Conservation (phyloP, 1,140 invertebrate genomes). For the Eciton burchellii region DNA sequence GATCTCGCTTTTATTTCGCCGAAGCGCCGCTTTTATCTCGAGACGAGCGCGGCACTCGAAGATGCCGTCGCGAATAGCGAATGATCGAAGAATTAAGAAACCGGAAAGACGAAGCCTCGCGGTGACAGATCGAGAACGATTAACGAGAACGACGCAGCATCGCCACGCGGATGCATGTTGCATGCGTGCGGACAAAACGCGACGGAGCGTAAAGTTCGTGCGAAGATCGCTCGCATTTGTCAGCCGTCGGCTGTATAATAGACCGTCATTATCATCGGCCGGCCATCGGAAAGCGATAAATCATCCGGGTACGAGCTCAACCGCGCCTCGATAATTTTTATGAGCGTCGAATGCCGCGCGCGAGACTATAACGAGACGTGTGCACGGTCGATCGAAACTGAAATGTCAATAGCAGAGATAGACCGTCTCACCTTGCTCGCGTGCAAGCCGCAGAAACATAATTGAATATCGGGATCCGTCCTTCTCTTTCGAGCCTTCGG, state of each 20-base stretch:
- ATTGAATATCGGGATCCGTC: constrained; percentile 70
- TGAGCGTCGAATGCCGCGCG: constrained; percentile 43
- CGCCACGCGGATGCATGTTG: neutral
- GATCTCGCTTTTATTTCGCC: neutral
- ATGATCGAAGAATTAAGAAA: neutral
- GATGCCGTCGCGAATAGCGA: neutral
- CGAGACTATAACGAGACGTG: constrained; percentile 56
- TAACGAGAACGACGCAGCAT: neutral
- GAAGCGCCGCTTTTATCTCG: neutral
- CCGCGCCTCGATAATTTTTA: constrained; percentile 65
- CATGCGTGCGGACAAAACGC: constrained; percentile 11
- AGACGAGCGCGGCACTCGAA: neutral
- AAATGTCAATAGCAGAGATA: constrained; percentile 71
- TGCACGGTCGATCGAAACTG: constrained; percentile 53
- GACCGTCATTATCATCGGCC: constrained; percentile 54
- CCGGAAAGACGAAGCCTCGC: neutral
- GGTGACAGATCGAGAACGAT: neutral
- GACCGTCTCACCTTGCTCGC: constrained; percentile 64
- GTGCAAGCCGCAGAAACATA: constrained; percentile 65
- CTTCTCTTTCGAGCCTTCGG: constrained; percentile 64
- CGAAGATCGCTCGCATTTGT: constrained; percentile 48
- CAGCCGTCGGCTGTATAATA: constrained; percentile 52
- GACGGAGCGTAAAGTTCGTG: constrained; percentile 26
- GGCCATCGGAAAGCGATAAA: constrained; percentile 56
- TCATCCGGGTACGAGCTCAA: constrained; percentile 29